phyloP scores from a whole-genome alignment of 2,888 invertebrate genomes.

The Conops quadrifasciatus region DNA sequence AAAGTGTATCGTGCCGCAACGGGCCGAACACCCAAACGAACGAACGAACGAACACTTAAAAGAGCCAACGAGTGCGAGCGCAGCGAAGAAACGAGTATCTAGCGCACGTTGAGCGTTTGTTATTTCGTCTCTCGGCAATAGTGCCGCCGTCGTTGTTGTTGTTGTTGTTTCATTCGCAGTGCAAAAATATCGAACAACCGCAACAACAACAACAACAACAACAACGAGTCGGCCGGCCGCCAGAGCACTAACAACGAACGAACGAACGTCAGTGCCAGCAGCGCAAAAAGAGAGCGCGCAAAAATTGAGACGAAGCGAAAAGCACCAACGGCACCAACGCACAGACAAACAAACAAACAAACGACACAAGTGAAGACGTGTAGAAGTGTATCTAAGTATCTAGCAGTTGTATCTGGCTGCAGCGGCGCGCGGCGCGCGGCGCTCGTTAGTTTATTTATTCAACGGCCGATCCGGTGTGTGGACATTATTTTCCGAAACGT shows the following conservation, averaged over 20 bases:
- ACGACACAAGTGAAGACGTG: constrained; percentile 7
- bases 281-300: constrained; percentile 37
- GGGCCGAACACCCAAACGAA: constrained; percentile 15
- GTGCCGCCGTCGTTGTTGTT: not conserved
- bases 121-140: not conserved
- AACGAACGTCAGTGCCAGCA: constrained; percentile 34
- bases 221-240: not conserved
- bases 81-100: constrained; percentile 26
- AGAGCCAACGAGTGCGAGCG: not conserved
- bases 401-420: constrained; percentile 31
- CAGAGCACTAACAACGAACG: constrained; percentile 7
- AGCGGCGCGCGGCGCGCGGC: constrained; percentile 35
- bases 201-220: not conserved
- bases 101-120: constrained; percentile 25
- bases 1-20: constrained; percentile 18
- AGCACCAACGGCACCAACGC: constrained; percentile 30
- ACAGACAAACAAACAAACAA: constrained; percentile 14
- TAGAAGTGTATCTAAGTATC: constrained; percentile 31
- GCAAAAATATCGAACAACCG: not conserved
- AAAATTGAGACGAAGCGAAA: constrained; percentile 38
- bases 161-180: constrained; percentile 2
- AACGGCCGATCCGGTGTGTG: constrained; percentile 64
- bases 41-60: not conserved
- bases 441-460: constrained; percentile 63
- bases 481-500: constrained; percentile 64